phyloP scores from a whole-genome alignment of 2,888 invertebrate genomes.

The Cryptocephalus moraei region DNA sequence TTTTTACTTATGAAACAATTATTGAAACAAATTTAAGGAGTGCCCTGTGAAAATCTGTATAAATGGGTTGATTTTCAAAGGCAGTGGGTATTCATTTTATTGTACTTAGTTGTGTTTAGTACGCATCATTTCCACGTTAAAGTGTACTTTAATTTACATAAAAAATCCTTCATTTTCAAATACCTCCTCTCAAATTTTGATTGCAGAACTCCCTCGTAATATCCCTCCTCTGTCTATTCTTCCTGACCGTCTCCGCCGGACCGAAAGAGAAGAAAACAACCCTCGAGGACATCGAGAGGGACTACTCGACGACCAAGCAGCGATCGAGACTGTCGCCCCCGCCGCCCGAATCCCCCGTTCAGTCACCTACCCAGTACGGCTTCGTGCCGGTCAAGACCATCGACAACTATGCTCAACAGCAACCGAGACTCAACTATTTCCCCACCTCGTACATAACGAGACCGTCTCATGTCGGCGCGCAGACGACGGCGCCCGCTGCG shows the following conservation, averaged over 20 bases:
- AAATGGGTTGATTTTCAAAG: no score
- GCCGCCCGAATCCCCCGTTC: constrained; percentile 8
- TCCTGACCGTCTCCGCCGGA: not conserved
- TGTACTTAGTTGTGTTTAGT: no score
- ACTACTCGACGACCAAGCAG: constrained; percentile 46
- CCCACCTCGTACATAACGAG: not conserved
- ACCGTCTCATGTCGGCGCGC: not conserved
- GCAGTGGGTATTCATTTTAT: no score
- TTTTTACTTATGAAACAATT: no score
- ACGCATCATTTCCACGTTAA: no score
- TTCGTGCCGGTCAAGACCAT: constrained; percentile 26
- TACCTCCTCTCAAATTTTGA: not conserved
- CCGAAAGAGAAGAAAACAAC: constrained; percentile 44
- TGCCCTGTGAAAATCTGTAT: no score
- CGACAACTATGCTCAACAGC: constrained; percentile 20
- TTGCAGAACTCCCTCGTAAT: not conserved
- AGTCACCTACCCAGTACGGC: constrained; percentile 26
- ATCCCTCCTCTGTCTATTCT: not conserved
- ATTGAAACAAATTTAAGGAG: no score
- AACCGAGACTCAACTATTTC: constrained; percentile 13
- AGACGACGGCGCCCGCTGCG: not conserved
- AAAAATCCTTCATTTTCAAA: no score
- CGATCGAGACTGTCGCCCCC: constrained; percentile 25
- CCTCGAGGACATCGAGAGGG: constrained; percentile 65
- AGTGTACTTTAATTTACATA: no score